Evolutionary conservation across 1,140 invertebrate species (phyloP), one percentile per base, ranked within the genome.

Genomic region (Battus philenor): DNA sequence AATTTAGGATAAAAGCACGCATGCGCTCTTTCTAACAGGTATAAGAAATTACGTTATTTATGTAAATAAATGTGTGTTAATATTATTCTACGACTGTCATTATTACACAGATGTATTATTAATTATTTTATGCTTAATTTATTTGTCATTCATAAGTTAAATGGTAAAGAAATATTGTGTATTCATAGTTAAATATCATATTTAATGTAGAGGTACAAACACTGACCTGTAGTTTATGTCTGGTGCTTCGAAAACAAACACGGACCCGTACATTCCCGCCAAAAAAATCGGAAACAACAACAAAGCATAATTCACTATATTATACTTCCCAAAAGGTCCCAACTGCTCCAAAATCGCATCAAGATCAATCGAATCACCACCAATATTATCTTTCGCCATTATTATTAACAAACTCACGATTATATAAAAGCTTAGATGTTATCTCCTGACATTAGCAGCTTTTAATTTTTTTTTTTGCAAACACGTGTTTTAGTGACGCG

Each of bases 251-350:
- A 84, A 84, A 1, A 84, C 64, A 36, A 53, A 84, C 12, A 78
- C 64, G 7, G 72, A 68, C 9, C 78, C 76, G 26, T 67, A 84
- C 64, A 84, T 80, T 69, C 80, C 78, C 41, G 80, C 77, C 60
- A 82, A 70, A 55, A 62, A 82, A 34, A 81, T 72, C 0, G 80
- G 80, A 15, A 80, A 75, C 15, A 84, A 50, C 7, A 77, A 48
- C 11, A 84, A 52, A 2, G 69, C 70, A 74, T 80, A 84, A 34
- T 84, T 84, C 29, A 84, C 50, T 8, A 82, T 50, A 43, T 81
- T 84, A 41, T 78, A 84, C 51, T 45, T 78, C 8, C 80, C 80
- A 29, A 84, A 84, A 12, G 76, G 44, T 1, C 74, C 76, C 3
- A 82, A 48, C 20, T 82, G 57, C 12, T 67, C 43, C 11, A 81